phyloP scores from a whole-genome alignment of 1,140 invertebrate genomes.

The Plutomurus gul region DNA sequence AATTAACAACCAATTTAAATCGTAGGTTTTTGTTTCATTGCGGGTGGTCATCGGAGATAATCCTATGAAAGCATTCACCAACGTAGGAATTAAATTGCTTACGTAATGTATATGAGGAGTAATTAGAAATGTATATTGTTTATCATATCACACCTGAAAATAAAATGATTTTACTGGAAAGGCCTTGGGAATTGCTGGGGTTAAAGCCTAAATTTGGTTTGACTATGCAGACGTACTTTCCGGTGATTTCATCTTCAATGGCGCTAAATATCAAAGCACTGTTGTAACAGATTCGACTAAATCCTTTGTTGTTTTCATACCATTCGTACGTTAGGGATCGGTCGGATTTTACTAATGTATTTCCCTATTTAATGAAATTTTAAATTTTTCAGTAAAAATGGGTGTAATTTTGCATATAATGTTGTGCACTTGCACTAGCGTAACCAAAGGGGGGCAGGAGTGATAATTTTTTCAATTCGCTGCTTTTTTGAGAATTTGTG shows the following conservation, averaged over 20 bases:
- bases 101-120: no score
- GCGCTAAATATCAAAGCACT: not conserved
- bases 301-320: not conserved
- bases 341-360: not conserved
- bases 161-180: not conserved
- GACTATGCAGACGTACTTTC: not conserved
- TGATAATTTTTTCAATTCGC: no score
- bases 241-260: not conserved
- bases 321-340: not conserved
- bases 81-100: no score
- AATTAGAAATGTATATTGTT: not conserved
- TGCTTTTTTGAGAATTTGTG: no score
- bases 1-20: not conserved
- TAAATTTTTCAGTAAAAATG: no score
- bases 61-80: not conserved
- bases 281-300: not conserved
- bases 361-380: not conserved
- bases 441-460: no score
- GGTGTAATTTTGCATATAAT: no score
- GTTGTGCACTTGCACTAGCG: no score
- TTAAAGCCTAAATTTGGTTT: not conserved
- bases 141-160: not conserved
- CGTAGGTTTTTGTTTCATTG: not conserved
- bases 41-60: not conserved
- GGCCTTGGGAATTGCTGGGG: not conserved